Conservation (phyloP, 2,888 invertebrate species). For the Blastobasis lacticolella region DNA sequence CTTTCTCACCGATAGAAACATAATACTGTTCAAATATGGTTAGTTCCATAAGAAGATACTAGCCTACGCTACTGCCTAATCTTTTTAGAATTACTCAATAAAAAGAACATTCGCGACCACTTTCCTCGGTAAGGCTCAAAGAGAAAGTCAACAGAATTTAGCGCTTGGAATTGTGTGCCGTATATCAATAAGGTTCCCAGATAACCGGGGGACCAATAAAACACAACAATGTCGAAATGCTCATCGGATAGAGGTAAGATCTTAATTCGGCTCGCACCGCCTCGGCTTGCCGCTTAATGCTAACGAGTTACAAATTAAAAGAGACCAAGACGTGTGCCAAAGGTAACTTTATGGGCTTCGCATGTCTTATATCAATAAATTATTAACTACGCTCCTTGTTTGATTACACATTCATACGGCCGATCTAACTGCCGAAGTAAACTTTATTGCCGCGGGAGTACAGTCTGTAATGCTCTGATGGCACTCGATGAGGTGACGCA, state of each 20-base stretch:
- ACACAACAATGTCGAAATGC: slow-evolving; percentile 32
- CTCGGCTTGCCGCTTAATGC: slow-evolving; percentile 41
- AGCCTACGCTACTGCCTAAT: too few species aligned
- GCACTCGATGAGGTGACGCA: slow-evolving; percentile 21
- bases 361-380: slow-evolving; percentile 75
- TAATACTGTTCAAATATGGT: too few species aligned
- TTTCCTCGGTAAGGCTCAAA: too few species aligned
- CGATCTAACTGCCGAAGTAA: slow-evolving; percentile 23
- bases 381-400: slow-evolving; percentile 70
- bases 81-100: too few species aligned
- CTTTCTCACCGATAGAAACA: too few species aligned
- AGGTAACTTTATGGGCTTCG: slow-evolving; percentile 72
- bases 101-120: too few species aligned
- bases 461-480: slow-evolving; percentile 42
- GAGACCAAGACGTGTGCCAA: slow-evolving; percentile 68
- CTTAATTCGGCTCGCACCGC: slow-evolving; percentile 49
- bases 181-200: slow-evolving; percentile 19
- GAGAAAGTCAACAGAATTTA: too few species aligned
- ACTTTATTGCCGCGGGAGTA: slow-evolving; percentile 17
- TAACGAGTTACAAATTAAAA: slow-evolving; percentile 73
- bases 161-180: too few species aligned
- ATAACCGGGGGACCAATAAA: slow-evolving; percentile 31
- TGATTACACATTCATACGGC: slow-evolving; percentile 61
- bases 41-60: too few species aligned
- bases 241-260: slow-evolving; percentile 41